Evolutionary conservation across 2,888 invertebrate species (phyloP), one percentile per base, ranked within the genome.

Genomic region (Hyppa rectilinea): DNA sequence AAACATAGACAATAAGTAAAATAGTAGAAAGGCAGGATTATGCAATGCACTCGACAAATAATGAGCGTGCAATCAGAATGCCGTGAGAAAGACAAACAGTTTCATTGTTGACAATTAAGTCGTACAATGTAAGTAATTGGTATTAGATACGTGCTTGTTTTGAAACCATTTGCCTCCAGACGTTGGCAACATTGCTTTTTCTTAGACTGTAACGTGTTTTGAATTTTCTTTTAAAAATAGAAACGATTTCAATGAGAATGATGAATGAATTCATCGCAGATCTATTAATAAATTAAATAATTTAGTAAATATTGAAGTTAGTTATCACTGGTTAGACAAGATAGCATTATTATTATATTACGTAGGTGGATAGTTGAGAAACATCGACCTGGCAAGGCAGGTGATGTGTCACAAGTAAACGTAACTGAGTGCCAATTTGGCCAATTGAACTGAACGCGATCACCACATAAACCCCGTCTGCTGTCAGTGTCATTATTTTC

Each of bases 31-130:
- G 59, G 43, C 40, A 6, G 4, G 49, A 50, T 73, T 68, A 68
- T 59, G 82, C 74, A 83, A 82, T 26, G 31, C 52, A 73, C n/a
- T 63, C 40, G 80, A 77, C 78, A 72, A 83, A 78, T 81, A 79
- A 77, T 68, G 65, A 56, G 50, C 71, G 50, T 71, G 78, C 70
- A 75, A 75, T 83, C 65, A 49, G 52, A 72, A 68, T 78, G 67
- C 82, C 83, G 83, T 83, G 83, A 82, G 84, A 83, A 82, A 84
- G 58, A 83, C 81, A 81, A 72, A 80, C 80, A 66, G 55, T 59
- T 66, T 83, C 79, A 84, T 79, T 79, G 79, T 74, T 68, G 55
- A 55, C 72, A 75, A 81, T 82, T 82, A 83, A 72, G 53, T 80
- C 49, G 50, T 71, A 82, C 79, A 62, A 65, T 73, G 82, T 69